Evolutionary conservation across 2,888 invertebrate genomes (phyloP), one percentile per base, ranked within the genome.

Genomic region (Charanyca ferruginea): DNA sequence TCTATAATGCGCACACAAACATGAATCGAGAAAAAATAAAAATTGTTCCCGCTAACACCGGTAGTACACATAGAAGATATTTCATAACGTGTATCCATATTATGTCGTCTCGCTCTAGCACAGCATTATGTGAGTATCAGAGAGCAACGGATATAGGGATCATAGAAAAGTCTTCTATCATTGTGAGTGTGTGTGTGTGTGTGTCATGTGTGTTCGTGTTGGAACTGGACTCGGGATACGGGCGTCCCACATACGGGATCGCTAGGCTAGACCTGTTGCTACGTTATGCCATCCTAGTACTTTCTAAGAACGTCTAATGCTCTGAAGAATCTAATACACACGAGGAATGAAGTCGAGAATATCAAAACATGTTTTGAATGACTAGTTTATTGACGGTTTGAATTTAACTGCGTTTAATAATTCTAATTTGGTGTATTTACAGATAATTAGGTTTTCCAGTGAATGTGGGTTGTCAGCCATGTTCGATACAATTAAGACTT

Each of bases 271-370:
- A 94, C 92, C 86, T 91, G 86, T 90, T 93, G 80, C 79, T 51
- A 51, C 58, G 77, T 90, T 89, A 91, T 95, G 82, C 78, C 81
- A 75, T 80, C 95, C 95, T 94, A 87, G 94, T 95, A 94, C 87
- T 90, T 95, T 95, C 95, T 95, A 95, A 95, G 94, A 95, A 94
- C 94, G 83, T 95, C 95, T 95, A 95, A 95, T 95, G 94, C 93
- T 92, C 83, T 77, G 85, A 86, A 87, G 86, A 89, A 90, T 93
- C 93, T 94, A 93, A 81, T 72, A 76, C 77, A 59, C 64, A 42
- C 18, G 57, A 54, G 71, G 54, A 60, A 59, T 55, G 54, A 49
- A 48, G 67, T 55, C n/a, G 41, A 48, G 57, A 73, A 75, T 45
- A 49, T 52, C 59, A 54, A 61, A 77, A 67, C 63, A 53, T 49